A percentile compares a stretch with the other conserved stretches of the same genome.
These are phyloP conservation scores for Mactra quadrangularis DNA, from an alignment of 1,140 invertebrate genomes.

Conservation along the genomic window DNA sequence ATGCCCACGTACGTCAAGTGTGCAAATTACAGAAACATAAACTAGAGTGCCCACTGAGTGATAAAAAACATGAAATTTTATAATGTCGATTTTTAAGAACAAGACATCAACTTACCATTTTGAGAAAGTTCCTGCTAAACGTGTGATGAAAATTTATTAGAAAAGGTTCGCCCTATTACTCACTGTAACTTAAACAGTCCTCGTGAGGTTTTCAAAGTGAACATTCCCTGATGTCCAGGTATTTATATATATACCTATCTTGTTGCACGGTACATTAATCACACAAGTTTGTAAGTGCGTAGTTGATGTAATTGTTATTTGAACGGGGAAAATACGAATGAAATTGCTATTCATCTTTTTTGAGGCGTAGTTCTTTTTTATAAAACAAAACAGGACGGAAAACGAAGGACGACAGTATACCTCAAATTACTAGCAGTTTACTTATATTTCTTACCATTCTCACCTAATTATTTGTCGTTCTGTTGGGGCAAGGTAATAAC, in stretches of 20 bases:
- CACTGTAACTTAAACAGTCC: constrained; percentile 32
- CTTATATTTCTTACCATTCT: no score
- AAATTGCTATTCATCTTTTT: no score
- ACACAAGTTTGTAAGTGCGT: not conserved
- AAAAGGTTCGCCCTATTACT: not conserved
- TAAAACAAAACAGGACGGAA: no score
- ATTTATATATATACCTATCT: not conserved
- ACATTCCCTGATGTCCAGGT: no score
- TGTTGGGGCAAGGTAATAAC: no score
- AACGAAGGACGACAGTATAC: no score
- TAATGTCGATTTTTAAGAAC: not conserved
- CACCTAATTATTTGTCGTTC: no score
- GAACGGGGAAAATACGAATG: no score
- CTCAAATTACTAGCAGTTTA: no score
- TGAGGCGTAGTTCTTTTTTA: no score
- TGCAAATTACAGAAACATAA: not conserved
- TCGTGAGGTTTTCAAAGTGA: constrained; percentile 13
- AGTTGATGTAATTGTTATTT: no score
- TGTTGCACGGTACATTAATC: not conserved
- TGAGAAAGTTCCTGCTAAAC: not conserved
- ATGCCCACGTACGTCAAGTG: no score
- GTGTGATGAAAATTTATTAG: not conserved
- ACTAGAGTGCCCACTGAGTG: not conserved
- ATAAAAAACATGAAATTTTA: not conserved
- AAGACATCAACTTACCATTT: constrained; percentile 14